Percentiles rank a stretch among this genome's conserved stretches.
phyloP scores from a whole-genome alignment of 1,140 invertebrate genomes.

The Dreissena polymorpha region DNA sequence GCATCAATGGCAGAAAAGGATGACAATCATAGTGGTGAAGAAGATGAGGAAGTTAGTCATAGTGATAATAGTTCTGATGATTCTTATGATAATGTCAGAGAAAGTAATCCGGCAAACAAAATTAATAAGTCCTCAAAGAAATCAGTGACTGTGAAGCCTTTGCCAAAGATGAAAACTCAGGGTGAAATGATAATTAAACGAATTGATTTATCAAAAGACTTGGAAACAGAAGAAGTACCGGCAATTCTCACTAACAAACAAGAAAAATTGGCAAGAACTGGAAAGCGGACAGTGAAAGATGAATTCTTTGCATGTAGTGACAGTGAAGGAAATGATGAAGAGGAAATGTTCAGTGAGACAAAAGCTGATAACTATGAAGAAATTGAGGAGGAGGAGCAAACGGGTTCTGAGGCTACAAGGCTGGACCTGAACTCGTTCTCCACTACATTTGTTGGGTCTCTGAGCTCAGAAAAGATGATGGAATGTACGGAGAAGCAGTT shows the following conservation, averaged over 20 bases:
- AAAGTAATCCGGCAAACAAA: background rate
- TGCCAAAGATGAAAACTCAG: slow-evolving; percentile 11
- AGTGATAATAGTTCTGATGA: background rate
- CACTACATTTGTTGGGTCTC: slow-evolving; percentile 48
- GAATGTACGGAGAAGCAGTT: slow-evolving; percentile 23
- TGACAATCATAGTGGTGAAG: background rate
- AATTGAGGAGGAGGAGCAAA: slow-evolving; percentile 2
- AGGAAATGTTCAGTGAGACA: background rate
- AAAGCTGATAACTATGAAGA: background rate
- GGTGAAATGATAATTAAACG: slow-evolving; percentile 53
- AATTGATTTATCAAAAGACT: slow-evolving; percentile 20
- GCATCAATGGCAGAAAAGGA: background rate
- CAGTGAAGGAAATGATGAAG: slow-evolving; percentile 6
- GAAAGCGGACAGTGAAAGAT: slow-evolving; percentile 35
- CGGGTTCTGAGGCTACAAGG: background rate
- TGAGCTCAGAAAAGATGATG: slow-evolving; percentile 35
- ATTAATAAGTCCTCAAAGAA: background rate
- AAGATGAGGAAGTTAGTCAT: slow-evolving; percentile 3
- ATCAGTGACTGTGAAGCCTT: background rate
- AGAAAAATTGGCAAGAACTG: slow-evolving; percentile 6
- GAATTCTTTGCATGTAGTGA: slow-evolving; percentile 43
- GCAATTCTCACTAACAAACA: slow-evolving; percentile 11
- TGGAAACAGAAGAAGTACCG: slow-evolving; percentile 34
- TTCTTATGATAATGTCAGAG: slow-evolving; percentile 12
- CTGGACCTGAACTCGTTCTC: slow-evolving; percentile 26